Conservation (phyloP, 2,888 invertebrate genomes). For the Athalia cordata region DNA sequence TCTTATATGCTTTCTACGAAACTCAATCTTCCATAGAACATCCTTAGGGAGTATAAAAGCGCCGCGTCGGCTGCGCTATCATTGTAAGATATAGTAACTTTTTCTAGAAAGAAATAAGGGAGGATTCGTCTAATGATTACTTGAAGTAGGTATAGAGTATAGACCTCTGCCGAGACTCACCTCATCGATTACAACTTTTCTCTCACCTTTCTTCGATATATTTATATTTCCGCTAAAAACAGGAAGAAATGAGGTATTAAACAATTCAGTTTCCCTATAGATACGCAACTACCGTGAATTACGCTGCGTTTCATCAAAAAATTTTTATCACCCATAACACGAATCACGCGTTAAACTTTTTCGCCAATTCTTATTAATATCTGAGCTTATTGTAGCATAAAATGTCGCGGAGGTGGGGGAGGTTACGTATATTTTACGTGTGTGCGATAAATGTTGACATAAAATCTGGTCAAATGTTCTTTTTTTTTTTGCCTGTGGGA, state of each 20-base stretch:
- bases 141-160: neutral
- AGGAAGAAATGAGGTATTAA: neutral
- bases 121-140: slow-evolving; percentile 33
- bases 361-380: no score
- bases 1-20: slow-evolving; percentile 20
- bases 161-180: neutral
- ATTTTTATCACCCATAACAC: no score
- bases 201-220: neutral
- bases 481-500: neutral
- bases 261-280: no score
- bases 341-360: no score
- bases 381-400: neutral
- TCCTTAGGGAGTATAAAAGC: slow-evolving; percentile 9
- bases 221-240: neutral
- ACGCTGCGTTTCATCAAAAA: no score
- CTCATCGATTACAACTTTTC: neutral
- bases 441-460: neutral
- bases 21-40: slow-evolving; percentile 4
- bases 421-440: neutral
- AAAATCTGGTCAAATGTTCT: neutral
- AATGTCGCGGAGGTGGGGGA: neutral
- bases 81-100: neutral
- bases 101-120: slow-evolving; percentile 28
- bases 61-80: neutral
- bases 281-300: no score